phyloP scores from a whole-genome alignment of 2,113 vertebrate genomes.

The Phyllostomus hastatus region DNA sequence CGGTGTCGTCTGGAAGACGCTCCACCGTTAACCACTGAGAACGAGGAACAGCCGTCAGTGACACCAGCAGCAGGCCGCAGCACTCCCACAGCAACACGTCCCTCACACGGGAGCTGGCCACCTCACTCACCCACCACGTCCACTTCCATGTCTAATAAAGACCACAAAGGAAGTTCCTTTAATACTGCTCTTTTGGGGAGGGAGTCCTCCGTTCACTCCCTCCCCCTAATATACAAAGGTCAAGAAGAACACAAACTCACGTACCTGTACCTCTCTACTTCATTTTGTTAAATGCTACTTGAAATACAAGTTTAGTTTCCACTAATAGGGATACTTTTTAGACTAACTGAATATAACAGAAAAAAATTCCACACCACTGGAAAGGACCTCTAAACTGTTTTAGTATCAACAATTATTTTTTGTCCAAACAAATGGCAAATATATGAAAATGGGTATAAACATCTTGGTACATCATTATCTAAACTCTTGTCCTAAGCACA shows the following conservation, averaged over 20 bases:
- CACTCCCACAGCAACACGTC: not conserved
- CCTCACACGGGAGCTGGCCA: not conserved
- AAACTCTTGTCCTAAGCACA: not conserved
- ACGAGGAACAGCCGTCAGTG: not conserved
- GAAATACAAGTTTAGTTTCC: not conserved
- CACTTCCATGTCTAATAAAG: not conserved
- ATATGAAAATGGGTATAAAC: not conserved
- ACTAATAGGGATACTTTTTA: not conserved
- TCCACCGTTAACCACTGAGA: accelerated
- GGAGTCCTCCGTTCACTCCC: not conserved
- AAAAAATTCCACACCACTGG: not conserved
- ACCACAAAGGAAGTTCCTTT: not conserved
- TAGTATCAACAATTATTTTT: not conserved
- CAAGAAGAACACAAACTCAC: not conserved
- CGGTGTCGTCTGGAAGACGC: accelerated
- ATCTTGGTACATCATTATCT: not conserved
- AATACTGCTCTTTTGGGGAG: not conserved
- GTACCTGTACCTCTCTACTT: not conserved
- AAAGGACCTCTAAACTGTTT: not conserved
- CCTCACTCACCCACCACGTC: not conserved
- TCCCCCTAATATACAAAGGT: not conserved
- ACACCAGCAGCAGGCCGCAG: not conserved
- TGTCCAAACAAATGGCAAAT: not conserved
- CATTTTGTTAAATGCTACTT: not conserved
- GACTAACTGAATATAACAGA: not conserved